phyloP scores from a whole-genome alignment of 2,888 invertebrate genomes.

The Psylliodes chrysocephalus region DNA sequence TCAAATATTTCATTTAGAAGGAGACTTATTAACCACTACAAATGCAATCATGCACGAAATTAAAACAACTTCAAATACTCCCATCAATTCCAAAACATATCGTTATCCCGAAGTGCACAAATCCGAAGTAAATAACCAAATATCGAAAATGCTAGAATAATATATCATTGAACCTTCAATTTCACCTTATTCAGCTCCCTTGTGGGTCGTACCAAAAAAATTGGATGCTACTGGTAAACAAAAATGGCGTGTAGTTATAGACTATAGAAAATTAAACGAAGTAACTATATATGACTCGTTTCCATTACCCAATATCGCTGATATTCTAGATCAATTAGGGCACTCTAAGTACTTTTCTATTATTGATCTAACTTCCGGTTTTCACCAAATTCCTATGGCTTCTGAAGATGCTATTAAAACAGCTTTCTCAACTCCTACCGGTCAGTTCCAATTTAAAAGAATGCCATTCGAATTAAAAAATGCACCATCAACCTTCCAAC shows the following conservation, averaged over 20 bases:
- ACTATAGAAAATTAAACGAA: too few species aligned
- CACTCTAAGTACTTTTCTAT: conserved; percentile 57
- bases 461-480: conserved; percentile 56
- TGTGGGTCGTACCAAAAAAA: too few species aligned
- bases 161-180: too few species aligned
- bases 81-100: conserved; percentile 38
- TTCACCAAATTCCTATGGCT: conserved; percentile 58
- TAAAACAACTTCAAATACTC: conserved; percentile 28
- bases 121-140: conserved; percentile 50
- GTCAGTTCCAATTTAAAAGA: conserved; percentile 37
- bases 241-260: conserved; percentile 40
- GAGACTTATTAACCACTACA: conserved; percentile 40
- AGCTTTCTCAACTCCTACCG: conserved; percentile 53
- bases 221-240: too few species aligned
- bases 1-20: conserved; percentile 41
- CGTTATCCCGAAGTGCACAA: conserved; percentile 52
- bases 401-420: conserved; percentile 54
- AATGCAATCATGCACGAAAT: conserved; percentile 45
- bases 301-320: conserved; percentile 57
- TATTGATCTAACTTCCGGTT: conserved; percentile 59
- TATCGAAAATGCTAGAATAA: conserved; percentile 45
- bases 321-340: conserved; percentile 59
- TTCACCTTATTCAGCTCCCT: too few species aligned
- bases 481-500: conserved; percentile 56
- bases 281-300: conserved; percentile 54